These are phyloP conservation scores for Drosophila aldrichi DNA, from an alignment of 2,888 invertebrate genomes.

Conservation along the genomic window DNA sequence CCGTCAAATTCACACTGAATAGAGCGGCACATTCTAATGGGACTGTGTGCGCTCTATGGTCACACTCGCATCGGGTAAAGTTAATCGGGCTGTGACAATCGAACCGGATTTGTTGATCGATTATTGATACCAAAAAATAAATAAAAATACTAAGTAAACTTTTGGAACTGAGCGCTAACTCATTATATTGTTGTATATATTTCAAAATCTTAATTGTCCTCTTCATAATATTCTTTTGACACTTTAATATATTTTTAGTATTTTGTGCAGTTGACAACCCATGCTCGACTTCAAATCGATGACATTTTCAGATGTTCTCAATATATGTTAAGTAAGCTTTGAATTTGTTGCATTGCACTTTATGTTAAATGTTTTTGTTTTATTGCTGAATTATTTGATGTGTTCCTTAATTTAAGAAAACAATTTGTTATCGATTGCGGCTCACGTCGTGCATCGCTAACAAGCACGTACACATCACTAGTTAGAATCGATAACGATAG, in stretches of 20 bases:
- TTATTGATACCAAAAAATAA: background rate
- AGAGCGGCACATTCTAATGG: slow-evolving; percentile 57
- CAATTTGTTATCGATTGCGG: slow-evolving; percentile 23
- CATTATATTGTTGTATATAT: too few relatives aligned
- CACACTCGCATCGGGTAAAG: slow-evolving; percentile 38
- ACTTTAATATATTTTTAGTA: background rate
- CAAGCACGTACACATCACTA: slow-evolving; percentile 33
- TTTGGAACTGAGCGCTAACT: background rate
- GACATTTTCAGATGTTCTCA: background rate
- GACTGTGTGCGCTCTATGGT: slow-evolving; percentile 26
- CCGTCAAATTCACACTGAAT: slow-evolving; percentile 57
- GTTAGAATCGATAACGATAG: slow-evolving; percentile 48
- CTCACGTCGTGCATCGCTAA: slow-evolving; percentile 6
- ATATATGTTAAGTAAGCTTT: background rate
- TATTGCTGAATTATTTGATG: background rate
- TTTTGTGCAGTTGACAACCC: slow-evolving; percentile 8
- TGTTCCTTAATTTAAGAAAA: background rate
- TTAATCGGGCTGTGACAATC: background rate
- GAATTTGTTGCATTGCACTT: background rate
- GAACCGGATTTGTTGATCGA: slow-evolving; percentile 17
- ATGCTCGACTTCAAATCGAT: background rate
- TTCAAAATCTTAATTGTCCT: background rate
- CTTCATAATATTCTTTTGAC: too few relatives aligned
- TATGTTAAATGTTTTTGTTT: background rate
- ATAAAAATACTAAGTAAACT: background rate